Evolutionary conservation across 2,113 vertebrate species (phyloP).

Genomic region (Mustelus asterias): DNA sequence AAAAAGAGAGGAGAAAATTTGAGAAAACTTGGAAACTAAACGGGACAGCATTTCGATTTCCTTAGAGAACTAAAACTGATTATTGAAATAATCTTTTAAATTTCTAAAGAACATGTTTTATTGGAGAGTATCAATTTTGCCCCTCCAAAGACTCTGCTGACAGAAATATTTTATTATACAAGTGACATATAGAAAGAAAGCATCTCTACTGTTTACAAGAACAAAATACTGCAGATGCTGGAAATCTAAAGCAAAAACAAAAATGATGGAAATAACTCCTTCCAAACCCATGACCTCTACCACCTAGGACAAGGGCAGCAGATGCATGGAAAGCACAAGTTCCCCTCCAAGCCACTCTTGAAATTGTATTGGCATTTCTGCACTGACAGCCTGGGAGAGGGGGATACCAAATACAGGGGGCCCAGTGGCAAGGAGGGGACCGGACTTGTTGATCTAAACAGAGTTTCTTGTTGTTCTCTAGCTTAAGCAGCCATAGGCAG

Average conservation of each 20-base stretch:
- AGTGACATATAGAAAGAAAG: not conserved
- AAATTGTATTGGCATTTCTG: not conserved
- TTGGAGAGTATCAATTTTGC: not conserved
- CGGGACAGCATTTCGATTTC: not conserved
- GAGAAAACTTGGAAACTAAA: not conserved
- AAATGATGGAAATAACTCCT: not conserved
- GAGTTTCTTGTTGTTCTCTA: too few species aligned
- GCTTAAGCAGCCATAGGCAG: too few species aligned
- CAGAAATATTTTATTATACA: not conserved
- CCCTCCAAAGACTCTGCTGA: not conserved
- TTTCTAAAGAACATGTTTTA: not conserved
- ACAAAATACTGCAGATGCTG: too few species aligned
- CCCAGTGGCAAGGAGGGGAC: too few species aligned
- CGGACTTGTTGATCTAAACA: too few species aligned
- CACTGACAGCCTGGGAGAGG: not conserved
- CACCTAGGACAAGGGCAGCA: not conserved
- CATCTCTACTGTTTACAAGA: not conserved
- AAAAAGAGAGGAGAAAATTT: conserved; percentile 33
- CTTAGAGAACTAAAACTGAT: not conserved
- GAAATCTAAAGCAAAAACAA: too few species aligned
- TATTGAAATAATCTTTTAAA: not conserved
- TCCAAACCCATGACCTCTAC: not conserved
- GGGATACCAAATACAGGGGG: too few species aligned
- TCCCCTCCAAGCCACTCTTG: not conserved
- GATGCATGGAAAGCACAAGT: not conserved